phyloP scores from a whole-genome alignment of 2,113 vertebrate species.

The Trichechus manatus region DNA sequence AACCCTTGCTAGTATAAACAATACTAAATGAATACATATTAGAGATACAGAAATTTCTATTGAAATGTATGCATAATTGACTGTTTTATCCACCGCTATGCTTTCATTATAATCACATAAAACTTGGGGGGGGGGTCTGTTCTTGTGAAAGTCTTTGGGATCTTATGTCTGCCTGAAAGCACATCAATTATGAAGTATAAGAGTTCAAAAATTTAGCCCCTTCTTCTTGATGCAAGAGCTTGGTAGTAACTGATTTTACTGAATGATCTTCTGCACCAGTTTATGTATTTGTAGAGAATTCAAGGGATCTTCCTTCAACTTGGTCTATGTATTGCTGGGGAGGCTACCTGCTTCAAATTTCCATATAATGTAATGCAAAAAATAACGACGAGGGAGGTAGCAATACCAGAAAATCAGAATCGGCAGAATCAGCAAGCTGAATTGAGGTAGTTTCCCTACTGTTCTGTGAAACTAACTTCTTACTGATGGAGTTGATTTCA shows the following conservation, averaged over 20 bases:
- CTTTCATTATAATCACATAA: conserved; percentile 27
- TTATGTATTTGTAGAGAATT: accelerated
- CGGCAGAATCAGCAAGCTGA: conserved; percentile 33
- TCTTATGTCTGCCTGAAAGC: conserved; percentile 46
- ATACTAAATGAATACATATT: not conserved
- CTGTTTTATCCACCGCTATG: conserved; percentile 32
- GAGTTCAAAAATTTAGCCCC: conserved; percentile 6
- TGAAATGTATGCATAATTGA: conserved; percentile 20
- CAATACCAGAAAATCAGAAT: conserved; percentile 18
- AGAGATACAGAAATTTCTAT: conserved; percentile 44
- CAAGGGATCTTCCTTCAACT: conserved; percentile 18
- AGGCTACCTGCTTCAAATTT: not conserved
- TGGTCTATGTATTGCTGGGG: not conserved
- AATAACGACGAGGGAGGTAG: conserved; percentile 26
- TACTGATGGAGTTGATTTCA: not conserved
- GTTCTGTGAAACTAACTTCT: conserved; percentile 46
- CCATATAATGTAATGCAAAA: conserved; percentile 35
- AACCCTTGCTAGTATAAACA: conserved; percentile 1
- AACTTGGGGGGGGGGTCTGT: conserved; percentile 29
- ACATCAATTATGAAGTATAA: not conserved
- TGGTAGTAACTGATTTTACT: not conserved
- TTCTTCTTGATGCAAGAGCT: conserved; percentile 44
- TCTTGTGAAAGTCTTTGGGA: conserved; percentile 52
- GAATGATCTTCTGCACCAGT: not conserved
- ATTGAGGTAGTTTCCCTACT: conserved; percentile 22